A percentile compares a stretch with the other conserved stretches of the same genome.
Evolutionary conservation across 2,113 vertebrate species (phyloP).

Genomic region (Manacus vitellinus): DNA sequence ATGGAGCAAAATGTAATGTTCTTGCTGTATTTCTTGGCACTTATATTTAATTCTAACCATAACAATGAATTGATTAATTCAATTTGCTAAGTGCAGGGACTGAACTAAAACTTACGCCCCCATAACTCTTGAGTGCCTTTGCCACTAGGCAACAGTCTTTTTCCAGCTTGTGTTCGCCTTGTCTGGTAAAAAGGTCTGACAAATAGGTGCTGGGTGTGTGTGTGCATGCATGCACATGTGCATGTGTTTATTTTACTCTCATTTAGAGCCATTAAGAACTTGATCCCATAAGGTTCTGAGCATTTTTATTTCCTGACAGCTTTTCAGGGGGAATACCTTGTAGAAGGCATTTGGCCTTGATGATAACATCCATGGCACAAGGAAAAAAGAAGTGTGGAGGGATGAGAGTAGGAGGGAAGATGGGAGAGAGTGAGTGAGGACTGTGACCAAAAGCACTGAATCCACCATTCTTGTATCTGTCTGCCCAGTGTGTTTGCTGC

Average conservation of each 20-base stretch:
- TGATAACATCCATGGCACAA: neutral
- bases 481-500: neutral
- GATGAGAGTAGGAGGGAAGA: neutral
- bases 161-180: neutral
- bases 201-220: slow-evolving; percentile 38
- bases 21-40: neutral
- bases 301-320: slow-evolving; percentile 1
- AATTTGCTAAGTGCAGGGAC: neutral
- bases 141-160: neutral
- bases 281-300: slow-evolving; percentile 17
- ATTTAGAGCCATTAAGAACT: slow-evolving; percentile 59
- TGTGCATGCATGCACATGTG: slow-evolving; percentile 50
- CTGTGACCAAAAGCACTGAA: neutral
- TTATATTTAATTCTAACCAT: neutral
- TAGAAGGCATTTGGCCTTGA: neutral
- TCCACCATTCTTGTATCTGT: neutral
- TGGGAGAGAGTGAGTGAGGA: neutral
- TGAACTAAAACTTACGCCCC: neutral
- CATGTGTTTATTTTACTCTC: slow-evolving; percentile 43
- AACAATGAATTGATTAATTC: neutral
- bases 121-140: neutral
- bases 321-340: neutral
- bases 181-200: slow-evolving; percentile 27
- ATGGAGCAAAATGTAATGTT: neutral
- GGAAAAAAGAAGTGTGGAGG: neutral